Evolutionary conservation across 2,888 invertebrate species (phyloP).

Genomic region (Rhagonycha lutea): DNA sequence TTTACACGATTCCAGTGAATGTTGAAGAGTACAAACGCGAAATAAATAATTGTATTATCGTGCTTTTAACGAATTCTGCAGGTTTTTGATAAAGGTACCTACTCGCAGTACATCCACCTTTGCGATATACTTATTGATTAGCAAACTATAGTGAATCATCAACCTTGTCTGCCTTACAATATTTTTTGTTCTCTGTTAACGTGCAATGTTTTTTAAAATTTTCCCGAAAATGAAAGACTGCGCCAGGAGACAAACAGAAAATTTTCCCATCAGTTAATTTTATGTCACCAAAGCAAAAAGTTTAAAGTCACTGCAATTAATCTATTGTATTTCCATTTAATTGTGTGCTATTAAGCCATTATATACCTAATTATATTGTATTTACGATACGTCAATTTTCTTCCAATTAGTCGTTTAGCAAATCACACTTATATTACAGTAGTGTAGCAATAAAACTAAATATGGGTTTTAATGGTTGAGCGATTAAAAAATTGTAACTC

Average conservation of each 20-base stretch:
- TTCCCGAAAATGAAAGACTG: neutral
- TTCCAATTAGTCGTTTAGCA: neutral
- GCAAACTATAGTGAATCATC: slow-evolving; percentile 3
- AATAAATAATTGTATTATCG: neutral
- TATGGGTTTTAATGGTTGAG: neutral
- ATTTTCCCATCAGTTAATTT: too few relatives aligned
- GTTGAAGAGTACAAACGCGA: neutral
- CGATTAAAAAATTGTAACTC: neutral
- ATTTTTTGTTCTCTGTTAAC: neutral
- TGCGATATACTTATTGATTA: slow-evolving; percentile 3
- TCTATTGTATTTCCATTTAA: neutral
- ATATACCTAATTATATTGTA: neutral
- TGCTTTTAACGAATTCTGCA: neutral
- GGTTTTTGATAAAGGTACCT: neutral
- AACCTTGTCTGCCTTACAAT: neutral
- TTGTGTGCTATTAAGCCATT: neutral
- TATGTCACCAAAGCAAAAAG: neutral
- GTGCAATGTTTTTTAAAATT: neutral
- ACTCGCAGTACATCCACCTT: neutral
- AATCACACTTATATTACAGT: neutral
- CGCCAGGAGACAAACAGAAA: neutral
- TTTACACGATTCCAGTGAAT: neutral
- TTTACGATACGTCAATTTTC: neutral
- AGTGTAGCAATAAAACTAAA: neutral
- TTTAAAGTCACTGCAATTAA: neutral